These are phyloP conservation scores for Trichogramma evanescens DNA, from an alignment of 2,888 invertebrate species.

Conservation along the genomic window DNA sequence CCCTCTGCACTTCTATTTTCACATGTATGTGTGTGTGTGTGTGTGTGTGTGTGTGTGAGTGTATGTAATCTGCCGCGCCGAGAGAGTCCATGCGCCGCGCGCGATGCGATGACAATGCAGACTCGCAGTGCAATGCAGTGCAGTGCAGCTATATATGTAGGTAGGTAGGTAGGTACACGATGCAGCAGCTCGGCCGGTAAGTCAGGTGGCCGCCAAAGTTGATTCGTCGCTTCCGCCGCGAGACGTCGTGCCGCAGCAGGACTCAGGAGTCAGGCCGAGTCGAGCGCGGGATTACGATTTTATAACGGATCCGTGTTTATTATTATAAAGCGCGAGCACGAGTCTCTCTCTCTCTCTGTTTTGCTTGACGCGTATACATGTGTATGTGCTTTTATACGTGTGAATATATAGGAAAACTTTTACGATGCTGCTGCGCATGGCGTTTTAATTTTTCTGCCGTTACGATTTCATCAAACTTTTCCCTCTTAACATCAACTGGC, in stretches of 20 bases:
- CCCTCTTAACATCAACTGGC: no score
- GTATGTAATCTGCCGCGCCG: no score
- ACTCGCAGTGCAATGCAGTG: constrained; percentile 1
- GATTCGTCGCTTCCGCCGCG: neutral
- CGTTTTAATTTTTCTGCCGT: no score
- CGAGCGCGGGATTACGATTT: neutral
- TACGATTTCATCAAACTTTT: no score
- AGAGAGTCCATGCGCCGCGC: no score
- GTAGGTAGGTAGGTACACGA: neutral
- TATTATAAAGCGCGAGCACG: neutral
- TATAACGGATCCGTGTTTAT: neutral
- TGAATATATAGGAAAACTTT: no score
- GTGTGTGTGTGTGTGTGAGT: no score
- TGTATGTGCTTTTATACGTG: neutral
- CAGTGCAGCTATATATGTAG: neutral
- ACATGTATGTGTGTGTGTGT: no score
- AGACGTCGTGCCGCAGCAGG: constrained; percentile 12
- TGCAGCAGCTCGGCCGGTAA: constrained; percentile 1
- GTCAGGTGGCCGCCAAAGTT: neutral
- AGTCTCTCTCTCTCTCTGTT: neutral
- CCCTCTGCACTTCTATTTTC: no score
- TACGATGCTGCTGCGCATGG: no score
- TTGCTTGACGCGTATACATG: neutral
- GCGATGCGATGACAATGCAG: no score
- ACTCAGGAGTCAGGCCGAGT: neutral